These are phyloP conservation scores for Calyptommatus sinebrachiatus DNA, from an alignment of 2,113 vertebrate species.

Conservation along the genomic window DNA sequence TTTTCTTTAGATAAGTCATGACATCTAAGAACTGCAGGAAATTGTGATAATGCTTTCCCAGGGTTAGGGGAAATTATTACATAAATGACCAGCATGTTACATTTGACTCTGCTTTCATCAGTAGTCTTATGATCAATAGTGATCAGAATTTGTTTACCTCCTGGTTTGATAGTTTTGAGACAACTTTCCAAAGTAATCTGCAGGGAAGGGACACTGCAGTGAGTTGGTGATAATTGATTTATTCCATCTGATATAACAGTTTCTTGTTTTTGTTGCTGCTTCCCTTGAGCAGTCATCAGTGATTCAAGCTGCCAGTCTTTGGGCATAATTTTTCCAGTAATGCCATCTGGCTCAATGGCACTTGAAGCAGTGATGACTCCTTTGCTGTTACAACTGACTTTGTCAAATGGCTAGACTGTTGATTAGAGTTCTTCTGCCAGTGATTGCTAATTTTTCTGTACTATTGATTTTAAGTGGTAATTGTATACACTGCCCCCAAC, in stretches of 20 bases:
- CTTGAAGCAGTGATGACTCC: conserved; percentile 69
- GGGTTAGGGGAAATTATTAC: conserved; percentile 17
- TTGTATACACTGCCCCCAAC: neutral
- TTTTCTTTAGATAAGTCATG: neutral
- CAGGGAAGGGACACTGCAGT: conserved; percentile 45
- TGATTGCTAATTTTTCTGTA: conserved; percentile 52
- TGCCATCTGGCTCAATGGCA: conserved; percentile 82
- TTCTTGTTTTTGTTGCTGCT: conserved; percentile 73
- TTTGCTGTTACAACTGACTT: conserved; percentile 70
- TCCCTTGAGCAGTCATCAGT: conserved; percentile 79
- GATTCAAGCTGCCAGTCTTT: conserved; percentile 77
- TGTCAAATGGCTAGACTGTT: conserved; percentile 66
- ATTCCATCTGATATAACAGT: conserved; percentile 70
- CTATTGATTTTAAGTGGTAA: conserved; percentile 56
- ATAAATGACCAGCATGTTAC: neutral
- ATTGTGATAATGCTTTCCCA: neutral
- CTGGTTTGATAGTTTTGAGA: conserved; percentile 51
- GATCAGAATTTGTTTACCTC: conserved; percentile 36
- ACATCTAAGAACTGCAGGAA: conserved; percentile 6
- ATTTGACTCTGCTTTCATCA: conserved; percentile 29
- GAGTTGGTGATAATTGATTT: conserved; percentile 77
- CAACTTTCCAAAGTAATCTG: conserved; percentile 57
- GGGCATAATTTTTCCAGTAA: conserved; percentile 79
- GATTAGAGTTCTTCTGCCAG: conserved; percentile 55
- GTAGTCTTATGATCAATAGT: neutral